phyloP scores from a whole-genome alignment of 2,888 invertebrate species.

The Periphyllus acericola region DNA sequence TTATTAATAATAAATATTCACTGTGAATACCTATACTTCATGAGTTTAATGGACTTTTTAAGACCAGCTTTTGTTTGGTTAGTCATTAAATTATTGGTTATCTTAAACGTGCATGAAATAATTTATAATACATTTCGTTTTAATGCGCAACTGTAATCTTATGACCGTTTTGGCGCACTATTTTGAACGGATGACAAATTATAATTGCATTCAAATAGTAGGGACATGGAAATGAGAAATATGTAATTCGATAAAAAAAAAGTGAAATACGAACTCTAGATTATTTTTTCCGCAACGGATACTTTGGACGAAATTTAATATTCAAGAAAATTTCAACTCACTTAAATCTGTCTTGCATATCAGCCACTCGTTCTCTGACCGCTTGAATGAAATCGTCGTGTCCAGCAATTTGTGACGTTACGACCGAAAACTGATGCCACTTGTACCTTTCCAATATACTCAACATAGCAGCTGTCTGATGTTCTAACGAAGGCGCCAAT shows the following conservation, averaged over 20 bases:
- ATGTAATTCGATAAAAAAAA: background rate
- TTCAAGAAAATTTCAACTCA: slow-evolving; percentile 64
- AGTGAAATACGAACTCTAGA: background rate
- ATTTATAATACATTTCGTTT: background rate
- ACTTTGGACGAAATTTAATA: background rate
- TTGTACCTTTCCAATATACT: slow-evolving; percentile 94
- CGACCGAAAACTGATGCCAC: slow-evolving; percentile 95
- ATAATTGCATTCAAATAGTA: background rate
- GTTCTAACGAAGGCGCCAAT: slow-evolving; percentile 94
- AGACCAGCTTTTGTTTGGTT: too few relatives aligned
- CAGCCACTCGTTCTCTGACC: slow-evolving; percentile 85
- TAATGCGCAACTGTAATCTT: background rate
- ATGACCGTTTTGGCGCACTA: too few relatives aligned
- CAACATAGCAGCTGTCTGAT: slow-evolving; percentile 96
- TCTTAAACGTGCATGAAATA: background rate
- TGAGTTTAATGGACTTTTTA: too few relatives aligned
- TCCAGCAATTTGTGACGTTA: slow-evolving; percentile 92
- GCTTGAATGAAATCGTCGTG: slow-evolving; percentile 96
- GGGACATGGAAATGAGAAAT: background rate
- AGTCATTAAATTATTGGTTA: too few relatives aligned
- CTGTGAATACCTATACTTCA: too few relatives aligned
- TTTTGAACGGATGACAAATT: background rate
- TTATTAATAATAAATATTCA: too few relatives aligned
- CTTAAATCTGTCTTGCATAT: slow-evolving; percentile 76
- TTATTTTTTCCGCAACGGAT: background rate